These are phyloP conservation scores for Cheilosia urbana DNA, from an alignment of 2,888 invertebrate species.

Conservation along the genomic window DNA sequence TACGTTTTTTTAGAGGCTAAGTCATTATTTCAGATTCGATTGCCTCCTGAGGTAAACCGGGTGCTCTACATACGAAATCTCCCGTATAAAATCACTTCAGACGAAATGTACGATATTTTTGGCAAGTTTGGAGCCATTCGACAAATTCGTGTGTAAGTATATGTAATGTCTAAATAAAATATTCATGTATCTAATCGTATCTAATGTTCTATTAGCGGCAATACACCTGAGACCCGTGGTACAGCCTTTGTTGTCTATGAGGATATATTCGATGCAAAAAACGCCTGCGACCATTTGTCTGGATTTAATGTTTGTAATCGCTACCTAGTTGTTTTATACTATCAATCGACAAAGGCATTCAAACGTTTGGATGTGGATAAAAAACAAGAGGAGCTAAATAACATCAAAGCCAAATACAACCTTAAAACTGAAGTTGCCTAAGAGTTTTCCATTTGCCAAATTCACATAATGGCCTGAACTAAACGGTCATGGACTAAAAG, in stretches of 20 bases:
- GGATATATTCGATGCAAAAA: conserved; percentile 99
- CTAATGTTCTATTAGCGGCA: conserved; percentile 88
- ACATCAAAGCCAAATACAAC: conserved; percentile 97
- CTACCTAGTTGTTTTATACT: conserved; percentile 99
- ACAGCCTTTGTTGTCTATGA: conserved; percentile 99
- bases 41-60: conserved; percentile 99
- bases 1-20: conserved; percentile 33
- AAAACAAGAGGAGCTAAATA: conserved; percentile 97
- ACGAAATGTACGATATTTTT: conserved; percentile 99
- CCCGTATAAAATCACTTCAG: conserved; percentile 99
- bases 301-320: conserved; percentile 99
- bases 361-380: conserved; percentile 97
- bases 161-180: not conserved
- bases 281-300: conserved; percentile 99
- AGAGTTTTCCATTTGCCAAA: conserved; percentile 3
- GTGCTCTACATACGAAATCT: conserved; percentile 98
- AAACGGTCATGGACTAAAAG: no score
- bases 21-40: conserved; percentile 89
- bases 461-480: not conserved
- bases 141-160: conserved; percentile 97
- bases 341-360: conserved; percentile 97
- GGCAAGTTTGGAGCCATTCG: conserved; percentile 99
- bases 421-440: conserved; percentile 85
- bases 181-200: no score
- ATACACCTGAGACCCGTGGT: conserved; percentile 98